Evolutionary conservation across 2,888 invertebrate species (phyloP).

Genomic region (Petrophora chlorosata): DNA sequence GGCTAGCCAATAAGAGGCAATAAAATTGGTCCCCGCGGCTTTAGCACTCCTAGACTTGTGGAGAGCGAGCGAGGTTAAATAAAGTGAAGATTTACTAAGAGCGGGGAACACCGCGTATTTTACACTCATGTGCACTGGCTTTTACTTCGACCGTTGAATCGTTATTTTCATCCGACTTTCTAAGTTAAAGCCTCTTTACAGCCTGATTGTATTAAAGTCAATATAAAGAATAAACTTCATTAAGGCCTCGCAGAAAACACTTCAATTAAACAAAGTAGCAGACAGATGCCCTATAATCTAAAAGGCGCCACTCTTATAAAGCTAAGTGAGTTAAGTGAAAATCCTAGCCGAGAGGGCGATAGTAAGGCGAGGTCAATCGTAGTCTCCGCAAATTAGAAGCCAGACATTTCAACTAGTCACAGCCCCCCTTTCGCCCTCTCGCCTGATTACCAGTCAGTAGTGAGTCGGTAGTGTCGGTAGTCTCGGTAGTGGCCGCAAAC

Average conservation of each 20-base stretch:
- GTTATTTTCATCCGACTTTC: constrained; percentile 36
- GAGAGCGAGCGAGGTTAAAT: constrained; percentile 48
- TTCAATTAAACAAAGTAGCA: constrained; percentile 1
- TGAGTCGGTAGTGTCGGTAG: constrained; percentile 49
- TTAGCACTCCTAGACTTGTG: constrained; percentile 47
- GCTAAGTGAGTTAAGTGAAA: constrained; percentile 44
- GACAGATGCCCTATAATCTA: constrained; percentile 37
- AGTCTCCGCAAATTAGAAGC: constrained; percentile 68
- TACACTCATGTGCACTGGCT: constrained; percentile 46
- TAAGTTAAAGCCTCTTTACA: background rate
- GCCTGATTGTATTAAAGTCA: too few relatives aligned
- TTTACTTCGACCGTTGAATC: constrained; percentile 48
- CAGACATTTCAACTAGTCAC: constrained; percentile 66
- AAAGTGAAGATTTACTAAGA: constrained; percentile 59
- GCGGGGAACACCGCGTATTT: constrained; percentile 50
- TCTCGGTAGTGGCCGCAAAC: constrained; percentile 62
- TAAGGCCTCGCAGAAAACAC: background rate
- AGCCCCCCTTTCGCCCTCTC: constrained; percentile 31
- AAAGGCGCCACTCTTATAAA: constrained; percentile 35
- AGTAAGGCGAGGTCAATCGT: constrained; percentile 61
- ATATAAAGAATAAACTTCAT: too few relatives aligned
- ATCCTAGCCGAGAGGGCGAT: constrained; percentile 46
- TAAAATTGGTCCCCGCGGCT: constrained; percentile 59
- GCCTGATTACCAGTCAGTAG: constrained; percentile 64
- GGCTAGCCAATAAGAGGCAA: constrained; percentile 61